Base-by-base conservation (phyloP, 1,140 invertebrate species). In the Drosophila bifasciata region DNA sequence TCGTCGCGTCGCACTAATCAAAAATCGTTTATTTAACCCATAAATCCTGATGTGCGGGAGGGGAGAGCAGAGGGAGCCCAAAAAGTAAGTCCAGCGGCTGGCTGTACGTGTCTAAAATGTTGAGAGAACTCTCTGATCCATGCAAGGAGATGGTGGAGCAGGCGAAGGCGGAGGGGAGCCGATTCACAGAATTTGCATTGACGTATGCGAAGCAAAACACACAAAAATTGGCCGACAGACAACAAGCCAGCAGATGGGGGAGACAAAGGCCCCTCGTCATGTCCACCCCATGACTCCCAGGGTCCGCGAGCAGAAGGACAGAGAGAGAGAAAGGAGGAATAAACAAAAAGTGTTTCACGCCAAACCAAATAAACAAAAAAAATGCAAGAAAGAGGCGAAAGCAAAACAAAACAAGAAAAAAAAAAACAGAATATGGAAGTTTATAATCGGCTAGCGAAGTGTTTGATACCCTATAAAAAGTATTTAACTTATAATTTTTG, bases 11-110 rank as follows among this genome's bases (percentile, higher is more conserved):
- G 44, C 58, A 68, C 77, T 57, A 81, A 85, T 86, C 80, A 86
- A 79, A 86, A 73, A 86, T 62, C 81, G 80, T 85, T 80, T 80
- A 85, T 86, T 80, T 85, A 85, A 86, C 66, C 81, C 83, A 85
- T 85, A 85, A 85, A 85, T 86, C 68, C 68, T 84, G 73, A 53
- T 64, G 46, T 39, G 59, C 55, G 19, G 51, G 19, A n/a, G 32
- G 48, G 28, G 15, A 32, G 60, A 40, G 11, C 2, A 32, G 61
- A n/a, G 41, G 16, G 32, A 36, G 51, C 51, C 40, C 40, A 46
- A 19, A 66, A 83, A 77, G 63, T 75, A 83, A 78, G 70, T 76
- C 52, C 59, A 17, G 59, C 44, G 58, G 25, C 21, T 45, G 58
- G 25, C 21, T 45, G 63, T 40, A 85, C 80, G 80, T 85, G 80